These are phyloP conservation scores for Guaruba guarouba DNA, from an alignment of 2,113 vertebrate genomes.

Conservation along the genomic window DNA sequence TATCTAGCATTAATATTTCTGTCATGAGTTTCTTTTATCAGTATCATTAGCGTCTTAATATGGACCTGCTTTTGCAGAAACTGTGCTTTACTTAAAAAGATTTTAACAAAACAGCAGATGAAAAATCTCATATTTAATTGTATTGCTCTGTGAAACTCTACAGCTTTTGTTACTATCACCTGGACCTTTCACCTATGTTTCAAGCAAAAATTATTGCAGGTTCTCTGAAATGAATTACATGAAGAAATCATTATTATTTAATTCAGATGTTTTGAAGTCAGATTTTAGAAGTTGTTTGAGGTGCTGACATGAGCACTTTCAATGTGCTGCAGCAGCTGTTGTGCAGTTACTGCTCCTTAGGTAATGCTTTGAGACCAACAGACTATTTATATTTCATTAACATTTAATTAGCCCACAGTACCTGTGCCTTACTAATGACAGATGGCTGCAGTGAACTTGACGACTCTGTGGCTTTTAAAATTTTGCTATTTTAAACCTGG, in stretches of 20 bases:
- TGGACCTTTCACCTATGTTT: slow-evolving; percentile 16
- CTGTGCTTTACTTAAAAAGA: neutral
- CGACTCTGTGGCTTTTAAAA: neutral
- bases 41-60: neutral
- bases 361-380: slow-evolving; percentile 50
- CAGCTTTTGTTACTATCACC: neutral
- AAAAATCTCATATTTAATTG: neutral
- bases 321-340: slow-evolving; percentile 64
- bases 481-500: neutral
- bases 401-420: slow-evolving; percentile 69
- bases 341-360: slow-evolving; percentile 46
- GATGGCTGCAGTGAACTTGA: slow-evolving; percentile 52
- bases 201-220: slow-evolving; percentile 20
- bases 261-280: slow-evolving; percentile 37
- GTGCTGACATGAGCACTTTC: slow-evolving; percentile 63
- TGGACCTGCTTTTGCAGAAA: neutral
- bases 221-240: slow-evolving; percentile 12
- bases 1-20: neutral
- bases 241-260: slow-evolving; percentile 48
- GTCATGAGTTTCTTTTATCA: neutral
- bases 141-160: neutral
- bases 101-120: neutral
- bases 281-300: slow-evolving; percentile 34
- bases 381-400: slow-evolving; percentile 74
- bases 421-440: slow-evolving; percentile 60